Percentiles rank a stretch among this genome's conserved stretches.
phyloP scores from a whole-genome alignment of 2,888 invertebrate species.

The Synergus japonicus region DNA sequence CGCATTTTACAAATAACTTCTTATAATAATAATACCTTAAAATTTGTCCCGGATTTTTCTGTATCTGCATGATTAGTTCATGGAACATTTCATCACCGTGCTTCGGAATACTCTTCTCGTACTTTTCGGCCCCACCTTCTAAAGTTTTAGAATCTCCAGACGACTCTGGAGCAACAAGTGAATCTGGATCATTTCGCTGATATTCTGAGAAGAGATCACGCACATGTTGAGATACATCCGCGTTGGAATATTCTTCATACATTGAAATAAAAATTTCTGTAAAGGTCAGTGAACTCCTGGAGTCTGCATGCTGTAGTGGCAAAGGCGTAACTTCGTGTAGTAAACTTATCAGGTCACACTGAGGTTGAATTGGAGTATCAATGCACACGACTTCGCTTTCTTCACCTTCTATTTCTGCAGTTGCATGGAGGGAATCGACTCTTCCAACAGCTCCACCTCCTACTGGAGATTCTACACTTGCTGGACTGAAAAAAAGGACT shows the following conservation, averaged over 20 bases:
- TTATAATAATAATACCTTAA: constrained; percentile 81
- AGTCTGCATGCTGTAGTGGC: constrained; percentile 75
- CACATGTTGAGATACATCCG: constrained; percentile 80
- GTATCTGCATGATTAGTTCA: constrained; percentile 86
- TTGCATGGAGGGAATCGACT: constrained; percentile 81
- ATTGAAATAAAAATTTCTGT: constrained; percentile 81
- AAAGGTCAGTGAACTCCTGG: constrained; percentile 76
- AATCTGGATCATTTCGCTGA: constrained; percentile 77
- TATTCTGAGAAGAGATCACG: constrained; percentile 82
- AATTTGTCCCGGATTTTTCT: constrained; percentile 89
- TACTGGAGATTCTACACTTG: constrained; percentile 73
- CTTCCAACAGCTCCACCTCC: constrained; percentile 80
- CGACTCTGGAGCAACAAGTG: constrained; percentile 59
- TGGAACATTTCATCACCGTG: constrained; percentile 92
- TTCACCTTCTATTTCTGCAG: constrained; percentile 90
- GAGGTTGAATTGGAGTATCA: constrained; percentile 86
- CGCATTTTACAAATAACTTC: too few relatives aligned
- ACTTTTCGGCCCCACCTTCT: constrained; percentile 82
- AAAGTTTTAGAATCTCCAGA: constrained; percentile 67
- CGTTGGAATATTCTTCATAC: constrained; percentile 78
- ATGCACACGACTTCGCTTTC: constrained; percentile 88
- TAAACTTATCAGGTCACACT: constrained; percentile 84
- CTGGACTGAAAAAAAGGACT: constrained; percentile 64
- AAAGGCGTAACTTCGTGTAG: constrained; percentile 83
- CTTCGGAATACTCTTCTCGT: constrained; percentile 87